Conservation (phyloP, 2,113 vertebrate species). For the Stictonetta naevosa region DNA sequence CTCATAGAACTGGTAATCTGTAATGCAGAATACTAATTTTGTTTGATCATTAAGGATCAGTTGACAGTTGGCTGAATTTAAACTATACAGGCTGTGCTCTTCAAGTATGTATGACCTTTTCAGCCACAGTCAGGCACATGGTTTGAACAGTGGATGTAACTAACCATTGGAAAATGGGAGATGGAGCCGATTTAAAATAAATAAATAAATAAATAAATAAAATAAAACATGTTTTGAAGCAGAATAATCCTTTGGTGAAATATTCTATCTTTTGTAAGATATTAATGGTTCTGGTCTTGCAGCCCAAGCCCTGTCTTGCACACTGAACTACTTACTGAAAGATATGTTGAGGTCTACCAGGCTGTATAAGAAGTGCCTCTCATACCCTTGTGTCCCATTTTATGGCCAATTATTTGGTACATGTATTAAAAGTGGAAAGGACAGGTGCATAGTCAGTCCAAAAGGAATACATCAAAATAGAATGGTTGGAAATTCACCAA, state of each 20-base stretch:
- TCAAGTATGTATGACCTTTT: slow-evolving; percentile 32
- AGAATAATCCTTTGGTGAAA: slow-evolving; percentile 15
- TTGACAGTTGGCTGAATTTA: background rate
- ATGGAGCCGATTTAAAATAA: slow-evolving; percentile 30
- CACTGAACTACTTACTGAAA: background rate
- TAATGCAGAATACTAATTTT: background rate
- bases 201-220: no score
- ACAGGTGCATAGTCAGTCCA: background rate
- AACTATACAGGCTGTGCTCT: background rate
- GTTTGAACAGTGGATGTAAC: slow-evolving; percentile 3
- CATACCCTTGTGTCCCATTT: background rate
- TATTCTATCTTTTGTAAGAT: background rate
- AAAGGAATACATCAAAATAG: background rate
- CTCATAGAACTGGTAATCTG: background rate
- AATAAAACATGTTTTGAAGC: background rate
- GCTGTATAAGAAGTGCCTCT: background rate
- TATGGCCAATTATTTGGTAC: background rate
- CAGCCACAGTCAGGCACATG: background rate
- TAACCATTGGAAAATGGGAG: slow-evolving; percentile 32
- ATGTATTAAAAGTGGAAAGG: background rate
- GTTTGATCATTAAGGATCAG: slow-evolving; percentile 23
- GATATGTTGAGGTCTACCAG: background rate
- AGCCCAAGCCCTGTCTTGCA: background rate
- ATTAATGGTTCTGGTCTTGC: background rate
- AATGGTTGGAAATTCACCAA: background rate